These are phyloP conservation scores for Agapornis roseicollis DNA, from an alignment of 2,113 vertebrate genomes.

Conservation along the genomic window DNA sequence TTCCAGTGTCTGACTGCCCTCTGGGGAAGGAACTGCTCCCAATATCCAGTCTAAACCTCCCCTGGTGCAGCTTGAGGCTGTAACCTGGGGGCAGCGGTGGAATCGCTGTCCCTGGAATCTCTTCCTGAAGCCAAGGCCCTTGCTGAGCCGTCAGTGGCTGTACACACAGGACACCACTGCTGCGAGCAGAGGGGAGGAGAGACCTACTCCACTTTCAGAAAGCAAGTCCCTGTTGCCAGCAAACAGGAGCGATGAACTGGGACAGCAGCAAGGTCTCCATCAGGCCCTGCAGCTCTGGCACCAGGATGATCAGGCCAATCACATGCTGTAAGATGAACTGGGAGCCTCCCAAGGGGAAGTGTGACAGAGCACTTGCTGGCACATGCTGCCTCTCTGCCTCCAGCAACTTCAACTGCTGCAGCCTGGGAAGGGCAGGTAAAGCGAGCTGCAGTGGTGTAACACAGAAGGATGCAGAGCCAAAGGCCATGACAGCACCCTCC, in stretches of 20 bases:
- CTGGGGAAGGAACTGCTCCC: neutral
- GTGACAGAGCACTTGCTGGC: neutral
- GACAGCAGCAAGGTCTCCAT: neutral
- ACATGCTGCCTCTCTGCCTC: neutral
- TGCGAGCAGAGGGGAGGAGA: neutral
- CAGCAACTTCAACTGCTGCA: neutral
- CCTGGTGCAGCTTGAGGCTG: neutral
- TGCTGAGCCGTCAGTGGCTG: neutral
- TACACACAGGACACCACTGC: neutral
- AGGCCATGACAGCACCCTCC: neutral
- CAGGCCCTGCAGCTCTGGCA: neutral
- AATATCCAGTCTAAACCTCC: neutral
- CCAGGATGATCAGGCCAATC: neutral
- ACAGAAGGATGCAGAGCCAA: neutral
- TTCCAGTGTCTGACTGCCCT: neutral
- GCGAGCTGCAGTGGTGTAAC: neutral
- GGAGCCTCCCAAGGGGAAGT: neutral
- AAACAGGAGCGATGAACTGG: neutral
- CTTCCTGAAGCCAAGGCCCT: neutral
- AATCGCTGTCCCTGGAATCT: neutral
- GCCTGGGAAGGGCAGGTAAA: neutral
- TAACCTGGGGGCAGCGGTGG: neutral
- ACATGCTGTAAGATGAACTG: neutral
- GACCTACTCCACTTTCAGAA: conserved; percentile 15
- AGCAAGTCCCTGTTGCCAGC: neutral